Base-by-base conservation (phyloP, 2,113 vertebrate species). In the Aix galericulata region DNA sequence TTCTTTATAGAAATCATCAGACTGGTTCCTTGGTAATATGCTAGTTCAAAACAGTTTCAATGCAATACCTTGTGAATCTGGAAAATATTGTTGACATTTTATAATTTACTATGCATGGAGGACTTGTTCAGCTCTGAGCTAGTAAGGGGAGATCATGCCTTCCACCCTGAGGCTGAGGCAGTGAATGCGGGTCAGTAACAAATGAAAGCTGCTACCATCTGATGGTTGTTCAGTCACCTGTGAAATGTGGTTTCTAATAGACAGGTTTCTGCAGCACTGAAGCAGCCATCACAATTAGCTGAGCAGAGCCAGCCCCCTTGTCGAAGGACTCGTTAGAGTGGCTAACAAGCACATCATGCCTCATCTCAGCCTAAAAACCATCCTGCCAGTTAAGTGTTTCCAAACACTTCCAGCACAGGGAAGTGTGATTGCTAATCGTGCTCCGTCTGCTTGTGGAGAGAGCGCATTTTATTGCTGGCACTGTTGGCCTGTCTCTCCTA, bases 201-300 rank as follows among this genome's bases (percentile, higher is more conserved):
- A 94, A 84, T 86, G 77, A 79, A 91, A 86, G 58, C 83, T 86
- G 68, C 86, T 90, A 44, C 90, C 59, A 84, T 93, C 90, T 56
- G 66, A 91, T 82, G 86, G 69, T 79, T 95, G 66, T 52, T 91
- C 53, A 81, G 82, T 90, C 90, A 93, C 92, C 88, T 95, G 92
- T 95, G 90, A 96, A 96, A 95, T 95, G 86, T 62, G 86, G 34
- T 94, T 95, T 91, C 82, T 82, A 79, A 92, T 82, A 90, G 86
- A 72, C 62, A 86, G 80, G 52, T 93, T 97, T 97, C 88, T 90
- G 82, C 86, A 85, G 82, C 71, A 8, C 7, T 53, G 69, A 63
- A 96, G 69, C 80, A 83, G 64, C 86, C 31, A 13, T 48, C 0
- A 0, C 69, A 92, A 69, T 97, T 94, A 94, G 77, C 44, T n/a